A percentile compares a stretch with the other conserved stretches of the same genome.
These are phyloP conservation scores for Ricordea florida DNA, from an alignment of 92 coral and sea anemone species.

Conservation along the genomic window DNA sequence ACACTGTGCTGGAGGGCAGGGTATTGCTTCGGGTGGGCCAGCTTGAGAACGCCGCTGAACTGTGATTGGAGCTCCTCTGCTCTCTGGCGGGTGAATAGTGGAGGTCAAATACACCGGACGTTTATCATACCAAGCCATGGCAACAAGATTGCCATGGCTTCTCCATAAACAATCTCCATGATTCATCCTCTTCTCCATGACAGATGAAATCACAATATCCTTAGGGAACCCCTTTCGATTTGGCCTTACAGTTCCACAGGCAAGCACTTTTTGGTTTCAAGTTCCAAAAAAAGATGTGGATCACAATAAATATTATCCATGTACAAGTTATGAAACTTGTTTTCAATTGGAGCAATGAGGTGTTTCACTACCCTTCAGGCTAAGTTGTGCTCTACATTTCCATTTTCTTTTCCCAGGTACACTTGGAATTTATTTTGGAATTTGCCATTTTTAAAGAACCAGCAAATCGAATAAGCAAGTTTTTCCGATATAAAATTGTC, in stretches of 20 bases:
- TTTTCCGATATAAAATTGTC: too few relatives aligned
- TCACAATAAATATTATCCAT: constrained; percentile 31
- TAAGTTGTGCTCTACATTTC: background rate
- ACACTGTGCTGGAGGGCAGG: constrained; percentile 39
- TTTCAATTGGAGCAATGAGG: constrained; percentile 3
- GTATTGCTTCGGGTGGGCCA: background rate
- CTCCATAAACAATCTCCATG: constrained; percentile 24
- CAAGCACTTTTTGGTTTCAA: constrained; percentile 1
- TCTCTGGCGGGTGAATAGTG: constrained; percentile 48
- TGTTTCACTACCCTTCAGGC: constrained; percentile 24
- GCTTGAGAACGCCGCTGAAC: background rate
- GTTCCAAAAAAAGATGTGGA: constrained; percentile 1
- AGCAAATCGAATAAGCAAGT: too few relatives aligned
- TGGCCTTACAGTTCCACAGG: constrained; percentile 40
- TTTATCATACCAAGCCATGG: constrained; percentile 47
- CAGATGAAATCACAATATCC: background rate
- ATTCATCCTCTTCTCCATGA: background rate
- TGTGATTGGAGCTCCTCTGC: background rate
- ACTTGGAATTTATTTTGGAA: constrained; percentile 22
- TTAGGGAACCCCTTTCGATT: constrained; percentile 48
- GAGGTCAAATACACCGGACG: constrained; percentile 40
- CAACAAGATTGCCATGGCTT: constrained; percentile 1
- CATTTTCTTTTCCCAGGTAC: constrained; percentile 19
- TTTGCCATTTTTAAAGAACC: too few relatives aligned
- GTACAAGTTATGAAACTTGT: constrained; percentile 10